Percentiles rank a stretch among this genome's conserved stretches.
Conservation (phyloP, 2,888 invertebrate genomes). For the Orthosia gothica region DNA sequence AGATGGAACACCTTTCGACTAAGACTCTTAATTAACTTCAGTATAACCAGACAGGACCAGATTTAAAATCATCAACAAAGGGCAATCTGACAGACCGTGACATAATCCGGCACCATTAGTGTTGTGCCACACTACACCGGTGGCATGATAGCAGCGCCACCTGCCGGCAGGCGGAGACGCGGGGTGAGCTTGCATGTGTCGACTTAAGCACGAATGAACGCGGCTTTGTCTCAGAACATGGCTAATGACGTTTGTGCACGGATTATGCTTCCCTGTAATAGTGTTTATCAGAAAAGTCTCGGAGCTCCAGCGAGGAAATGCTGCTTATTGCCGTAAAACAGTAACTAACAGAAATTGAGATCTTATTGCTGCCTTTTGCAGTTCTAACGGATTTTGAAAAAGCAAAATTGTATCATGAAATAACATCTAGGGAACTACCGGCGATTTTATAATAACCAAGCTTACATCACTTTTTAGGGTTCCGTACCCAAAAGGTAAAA, state of each 20-base stretch:
- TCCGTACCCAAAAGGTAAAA: too few relatives aligned
- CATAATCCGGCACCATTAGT: slow-evolving; percentile 51
- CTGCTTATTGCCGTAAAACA: not conserved
- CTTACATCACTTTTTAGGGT: too few relatives aligned
- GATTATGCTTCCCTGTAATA: slow-evolving; percentile 40
- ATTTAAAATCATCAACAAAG: slow-evolving; percentile 37
- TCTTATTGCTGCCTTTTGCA: not conserved
- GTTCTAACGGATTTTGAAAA: not conserved
- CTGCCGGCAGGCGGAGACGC: slow-evolving; percentile 37
- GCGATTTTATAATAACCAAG: too few relatives aligned
- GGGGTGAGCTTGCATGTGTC: slow-evolving; percentile 44
- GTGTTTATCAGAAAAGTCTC: slow-evolving; percentile 19
- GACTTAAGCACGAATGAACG: slow-evolving; percentile 58
- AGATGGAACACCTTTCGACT: too few relatives aligned
- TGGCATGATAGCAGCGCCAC: slow-evolving; percentile 34
- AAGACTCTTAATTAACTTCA: too few relatives aligned
- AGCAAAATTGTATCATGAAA: not conserved
- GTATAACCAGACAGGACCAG: not conserved
- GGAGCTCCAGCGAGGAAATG: not conserved
- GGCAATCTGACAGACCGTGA: slow-evolving; percentile 32
- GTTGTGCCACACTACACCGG: slow-evolving; percentile 7
- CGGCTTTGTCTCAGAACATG: slow-evolving; percentile 52
- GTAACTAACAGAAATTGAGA: not conserved
- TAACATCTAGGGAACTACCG: not conserved
- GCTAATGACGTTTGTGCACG: slow-evolving; percentile 58